phyloP scores from a whole-genome alignment of 1,140 invertebrate species.

The Schlechtendalia chinensis region DNA sequence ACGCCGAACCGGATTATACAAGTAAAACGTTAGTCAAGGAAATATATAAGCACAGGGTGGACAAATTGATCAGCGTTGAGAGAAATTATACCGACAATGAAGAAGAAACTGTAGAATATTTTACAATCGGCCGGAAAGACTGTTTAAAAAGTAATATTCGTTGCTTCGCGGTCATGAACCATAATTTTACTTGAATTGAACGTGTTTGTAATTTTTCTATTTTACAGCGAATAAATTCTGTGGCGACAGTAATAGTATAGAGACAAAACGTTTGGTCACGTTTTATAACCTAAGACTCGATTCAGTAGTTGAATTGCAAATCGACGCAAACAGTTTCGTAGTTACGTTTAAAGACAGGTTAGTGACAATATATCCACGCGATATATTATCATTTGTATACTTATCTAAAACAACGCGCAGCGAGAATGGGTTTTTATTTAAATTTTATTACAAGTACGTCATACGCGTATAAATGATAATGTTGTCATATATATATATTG shows the following conservation, averaged over 20 bases:
- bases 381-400: no score
- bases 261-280: background rate
- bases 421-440: no score
- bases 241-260: conserved; percentile 57
- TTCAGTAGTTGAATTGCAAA: conserved; percentile 23
- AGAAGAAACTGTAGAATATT: conserved; percentile 23
- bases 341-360: conserved; percentile 10
- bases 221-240: conserved; percentile 53
- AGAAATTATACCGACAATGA: background rate
- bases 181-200: no score
- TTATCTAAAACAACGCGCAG: no score
- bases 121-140: background rate
- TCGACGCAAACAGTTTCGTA: conserved; percentile 1
- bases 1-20: conserved; percentile 58
- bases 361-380: no score
- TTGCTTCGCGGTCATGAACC: no score
- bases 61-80: conserved; percentile 3
- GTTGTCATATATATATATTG: no score
- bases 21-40: conserved; percentile 11
- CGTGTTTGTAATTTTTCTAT: no score
- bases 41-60: conserved; percentile 27
- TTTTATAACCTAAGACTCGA: conserved; percentile 46
- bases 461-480: no score
- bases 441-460: no score
- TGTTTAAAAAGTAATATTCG: conserved; percentile 24